Percentiles rank a stretch among this genome's conserved stretches.
Conservation (phyloP, 2,113 vertebrate species). For the Micromys minutus region DNA sequence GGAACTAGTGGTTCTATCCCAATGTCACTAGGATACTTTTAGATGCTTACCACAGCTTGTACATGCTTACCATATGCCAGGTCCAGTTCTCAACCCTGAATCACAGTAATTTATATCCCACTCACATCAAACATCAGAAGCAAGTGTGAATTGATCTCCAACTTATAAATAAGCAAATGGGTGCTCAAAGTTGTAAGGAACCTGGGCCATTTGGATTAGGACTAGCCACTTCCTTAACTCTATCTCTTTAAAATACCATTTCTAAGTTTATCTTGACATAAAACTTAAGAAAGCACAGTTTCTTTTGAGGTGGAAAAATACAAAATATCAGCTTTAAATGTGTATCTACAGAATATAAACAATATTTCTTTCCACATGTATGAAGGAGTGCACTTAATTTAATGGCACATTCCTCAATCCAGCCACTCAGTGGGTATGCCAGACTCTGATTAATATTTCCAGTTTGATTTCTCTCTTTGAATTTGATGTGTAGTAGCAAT, state of each 20-base stretch:
- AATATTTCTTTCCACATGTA: not conserved
- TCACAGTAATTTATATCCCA: not conserved
- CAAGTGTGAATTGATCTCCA: not conserved
- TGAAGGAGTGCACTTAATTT: not conserved
- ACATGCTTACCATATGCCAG: not conserved
- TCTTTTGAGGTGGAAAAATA: not conserved
- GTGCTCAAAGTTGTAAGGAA: not conserved
- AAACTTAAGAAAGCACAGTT: not conserved
- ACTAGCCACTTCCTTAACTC: not conserved
- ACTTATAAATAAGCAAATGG: not conserved
- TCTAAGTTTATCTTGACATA: not conserved
- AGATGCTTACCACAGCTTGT: not conserved
- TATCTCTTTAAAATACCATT: not conserved
- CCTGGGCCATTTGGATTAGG: not conserved
- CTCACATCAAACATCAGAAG: not conserved
- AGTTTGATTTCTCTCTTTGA: not conserved
- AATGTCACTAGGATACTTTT: not conserved
- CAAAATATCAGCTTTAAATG: slow-evolving; percentile 19
- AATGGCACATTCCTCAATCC: not conserved
- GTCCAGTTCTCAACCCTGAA: not conserved
- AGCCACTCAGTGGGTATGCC: not conserved
- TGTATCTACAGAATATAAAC: not conserved
- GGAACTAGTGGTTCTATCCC: not conserved
- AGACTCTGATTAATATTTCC: not conserved
- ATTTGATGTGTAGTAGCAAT: not conserved